These are phyloP conservation scores for Steatornis caripensis DNA, from an alignment of 2,113 vertebrate genomes.

Conservation along the genomic window DNA sequence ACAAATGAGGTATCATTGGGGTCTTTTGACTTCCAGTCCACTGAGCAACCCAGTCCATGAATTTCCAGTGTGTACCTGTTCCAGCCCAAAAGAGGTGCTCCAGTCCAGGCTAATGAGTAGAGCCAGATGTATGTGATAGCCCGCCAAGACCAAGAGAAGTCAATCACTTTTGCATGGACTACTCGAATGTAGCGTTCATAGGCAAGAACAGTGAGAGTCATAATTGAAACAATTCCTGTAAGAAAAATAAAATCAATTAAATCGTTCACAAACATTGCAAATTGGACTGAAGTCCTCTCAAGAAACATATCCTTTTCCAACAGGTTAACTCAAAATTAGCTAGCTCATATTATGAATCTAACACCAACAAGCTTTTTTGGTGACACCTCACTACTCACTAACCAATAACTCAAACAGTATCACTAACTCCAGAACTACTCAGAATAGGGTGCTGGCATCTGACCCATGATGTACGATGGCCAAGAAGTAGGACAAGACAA, in stretches of 20 bases:
- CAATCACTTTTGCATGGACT: constrained; percentile 87
- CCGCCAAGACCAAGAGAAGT: constrained; percentile 89
- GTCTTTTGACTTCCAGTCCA: constrained; percentile 89
- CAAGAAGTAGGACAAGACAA: background rate
- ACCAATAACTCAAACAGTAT: background rate
- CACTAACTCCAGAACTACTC: background rate
- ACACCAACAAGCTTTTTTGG: background rate
- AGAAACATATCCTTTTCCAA: background rate
- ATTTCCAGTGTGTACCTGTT: constrained; percentile 89
- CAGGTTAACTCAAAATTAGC: background rate
- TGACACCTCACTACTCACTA: background rate
- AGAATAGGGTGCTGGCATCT: background rate
- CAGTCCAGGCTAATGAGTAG: constrained; percentile 91
- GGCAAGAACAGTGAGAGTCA: constrained; percentile 86
- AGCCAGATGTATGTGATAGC: constrained; percentile 90
- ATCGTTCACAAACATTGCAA: background rate
- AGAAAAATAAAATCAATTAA: constrained; percentile 6
- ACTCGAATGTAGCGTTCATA: constrained; percentile 91
- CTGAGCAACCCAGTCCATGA: constrained; percentile 85
- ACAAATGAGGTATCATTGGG: constrained; percentile 87
- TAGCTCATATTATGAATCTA: background rate
- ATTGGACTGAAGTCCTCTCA: background rate
- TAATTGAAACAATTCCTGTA: constrained; percentile 89
- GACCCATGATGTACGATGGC: background rate
- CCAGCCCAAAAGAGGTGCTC: constrained; percentile 89